Conservation (phyloP, 2,888 invertebrate genomes). For the Cerastis leucographa region DNA sequence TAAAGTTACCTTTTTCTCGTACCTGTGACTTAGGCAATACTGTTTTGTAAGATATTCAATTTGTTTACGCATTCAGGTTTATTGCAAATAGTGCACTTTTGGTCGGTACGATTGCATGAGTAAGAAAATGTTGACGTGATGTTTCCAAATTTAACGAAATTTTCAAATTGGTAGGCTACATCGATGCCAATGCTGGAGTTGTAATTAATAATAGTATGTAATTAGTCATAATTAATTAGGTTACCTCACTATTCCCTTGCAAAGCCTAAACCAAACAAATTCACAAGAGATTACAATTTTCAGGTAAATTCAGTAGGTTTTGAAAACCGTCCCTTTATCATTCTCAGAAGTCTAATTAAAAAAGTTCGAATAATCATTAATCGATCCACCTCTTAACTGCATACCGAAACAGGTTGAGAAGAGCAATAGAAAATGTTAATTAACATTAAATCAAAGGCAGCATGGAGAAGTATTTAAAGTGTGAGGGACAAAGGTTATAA, state of each 20-base stretch:
- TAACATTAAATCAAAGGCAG: conserved; percentile 28
- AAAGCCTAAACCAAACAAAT: not conserved
- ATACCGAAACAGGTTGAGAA: not conserved
- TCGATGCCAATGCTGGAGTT: not conserved
- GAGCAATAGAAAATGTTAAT: conserved; percentile 21
- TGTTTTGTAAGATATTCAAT: conserved; percentile 30
- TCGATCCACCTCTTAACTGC: not conserved
- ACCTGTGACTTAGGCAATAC: not conserved
- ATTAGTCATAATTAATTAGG: too few species aligned
- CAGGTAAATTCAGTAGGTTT: not conserved
- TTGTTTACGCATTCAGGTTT: conserved; percentile 24
- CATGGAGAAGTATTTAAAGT: conserved; percentile 24
- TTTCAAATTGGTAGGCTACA: not conserved
- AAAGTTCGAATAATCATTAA: not conserved
- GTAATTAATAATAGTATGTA: too few species aligned
- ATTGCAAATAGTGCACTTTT: conserved; percentile 33
- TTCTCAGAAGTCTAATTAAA: not conserved
- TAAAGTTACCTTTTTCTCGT: conserved; percentile 1
- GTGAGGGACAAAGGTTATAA: conserved; percentile 48
- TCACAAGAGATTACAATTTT: not conserved
- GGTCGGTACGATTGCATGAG: not conserved
- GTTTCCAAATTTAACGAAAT: not conserved
- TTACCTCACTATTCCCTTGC: too few species aligned
- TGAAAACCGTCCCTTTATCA: not conserved
- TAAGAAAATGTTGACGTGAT: not conserved